Conservation (phyloP, 2,888 invertebrate genomes). For the Oxystoma pomonae region DNA sequence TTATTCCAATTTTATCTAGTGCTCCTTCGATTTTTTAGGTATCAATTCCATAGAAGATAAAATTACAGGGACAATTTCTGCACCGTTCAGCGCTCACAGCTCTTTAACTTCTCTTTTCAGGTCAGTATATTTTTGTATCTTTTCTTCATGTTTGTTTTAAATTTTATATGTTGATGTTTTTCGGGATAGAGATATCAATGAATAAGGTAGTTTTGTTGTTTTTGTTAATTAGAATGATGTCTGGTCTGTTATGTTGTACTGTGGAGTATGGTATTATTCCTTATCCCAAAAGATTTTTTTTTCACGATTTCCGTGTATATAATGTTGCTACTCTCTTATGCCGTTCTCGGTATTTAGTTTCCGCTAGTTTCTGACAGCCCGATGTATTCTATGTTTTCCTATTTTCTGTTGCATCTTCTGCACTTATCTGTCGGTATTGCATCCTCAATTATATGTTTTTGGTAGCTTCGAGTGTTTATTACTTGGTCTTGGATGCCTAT, state of each 20-base stretch:
- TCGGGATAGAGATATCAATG: not conserved
- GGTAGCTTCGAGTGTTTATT: not conserved
- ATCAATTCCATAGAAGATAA: not conserved
- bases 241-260: not conserved
- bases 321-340: not conserved
- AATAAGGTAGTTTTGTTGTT: not conserved
- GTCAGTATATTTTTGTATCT: not conserved
- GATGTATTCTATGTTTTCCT: not conserved
- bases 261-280: not conserved
- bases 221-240: not conserved
- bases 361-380: not conserved
- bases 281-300: slow-evolving; percentile 1
- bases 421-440: not conserved
- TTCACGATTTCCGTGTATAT: not conserved
- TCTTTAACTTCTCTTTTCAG: not conserved
- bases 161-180: not conserved
- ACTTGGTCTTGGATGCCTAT: not conserved
- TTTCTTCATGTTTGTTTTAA: not conserved
- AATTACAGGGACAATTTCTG: not conserved
- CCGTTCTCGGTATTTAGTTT: not conserved
- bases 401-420: not conserved
- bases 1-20: not conserved
- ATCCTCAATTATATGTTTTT: not conserved
- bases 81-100: not conserved
- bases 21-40: not conserved